Conservation (phyloP, 2,888 invertebrate genomes). For the Prosopocoilus inquinatus region DNA sequence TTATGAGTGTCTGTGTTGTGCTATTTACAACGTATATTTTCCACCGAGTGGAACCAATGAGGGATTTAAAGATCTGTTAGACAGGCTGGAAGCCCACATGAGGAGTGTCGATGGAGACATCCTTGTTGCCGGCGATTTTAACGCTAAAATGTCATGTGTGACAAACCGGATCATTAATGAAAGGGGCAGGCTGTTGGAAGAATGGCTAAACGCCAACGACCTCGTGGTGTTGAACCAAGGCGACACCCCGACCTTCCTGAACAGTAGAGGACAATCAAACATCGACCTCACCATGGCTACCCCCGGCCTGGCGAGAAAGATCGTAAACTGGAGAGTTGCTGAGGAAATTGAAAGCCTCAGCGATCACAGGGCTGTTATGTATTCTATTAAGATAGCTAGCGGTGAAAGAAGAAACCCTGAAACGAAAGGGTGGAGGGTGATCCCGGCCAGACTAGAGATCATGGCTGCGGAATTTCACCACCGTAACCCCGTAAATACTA, state of each 20-base stretch:
- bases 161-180: slow-evolving; percentile 8
- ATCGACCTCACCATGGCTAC: slow-evolving; percentile 16
- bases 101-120: slow-evolving; percentile 2
- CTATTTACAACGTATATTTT: too few relatives aligned
- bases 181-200: slow-evolving; percentile 13
- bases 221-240: slow-evolving; percentile 13
- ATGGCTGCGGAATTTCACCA: too few relatives aligned
- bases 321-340: slow-evolving; percentile 5
- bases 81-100: slow-evolving; percentile 12
- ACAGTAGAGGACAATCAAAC: slow-evolving; percentile 7
- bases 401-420: too few relatives aligned
- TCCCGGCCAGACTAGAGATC: too few relatives aligned
- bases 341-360: slow-evolving; percentile 3
- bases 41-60: slow-evolving; percentile 15
- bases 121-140: too few relatives aligned
- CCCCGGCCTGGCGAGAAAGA: not conserved
- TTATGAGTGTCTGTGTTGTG: too few relatives aligned
- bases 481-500: too few relatives aligned
- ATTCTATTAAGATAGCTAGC: too few relatives aligned
- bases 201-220: slow-evolving; percentile 8
- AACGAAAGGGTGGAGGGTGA: too few relatives aligned
- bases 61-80: slow-evolving; percentile 15
- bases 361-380: too few relatives aligned
- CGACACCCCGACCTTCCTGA: slow-evolving; percentile 8
- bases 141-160: slow-evolving; percentile 7